These are phyloP conservation scores for Herpailurus yagouaroundi DNA, from an alignment of 2,113 vertebrate species.

Conservation along the genomic window DNA sequence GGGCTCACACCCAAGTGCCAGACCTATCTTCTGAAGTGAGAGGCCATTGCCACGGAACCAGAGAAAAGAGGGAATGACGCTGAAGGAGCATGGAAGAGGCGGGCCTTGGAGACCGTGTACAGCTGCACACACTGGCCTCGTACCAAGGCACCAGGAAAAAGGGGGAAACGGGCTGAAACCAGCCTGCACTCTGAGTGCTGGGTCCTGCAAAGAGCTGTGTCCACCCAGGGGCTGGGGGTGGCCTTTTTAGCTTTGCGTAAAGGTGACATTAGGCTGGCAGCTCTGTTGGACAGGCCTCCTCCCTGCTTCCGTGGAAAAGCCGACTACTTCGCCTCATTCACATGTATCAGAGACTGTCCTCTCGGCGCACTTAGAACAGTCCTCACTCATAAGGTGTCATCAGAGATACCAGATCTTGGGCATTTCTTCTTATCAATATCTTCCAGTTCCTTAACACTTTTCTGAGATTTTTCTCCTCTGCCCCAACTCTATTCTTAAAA, in stretches of 20 bases:
- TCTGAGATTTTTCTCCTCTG: background rate
- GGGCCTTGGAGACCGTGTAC: background rate
- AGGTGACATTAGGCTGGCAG: background rate
- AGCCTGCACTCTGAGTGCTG: background rate
- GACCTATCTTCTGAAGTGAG: background rate
- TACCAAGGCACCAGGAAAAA: background rate
- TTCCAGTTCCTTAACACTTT: background rate
- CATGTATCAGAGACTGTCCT: background rate
- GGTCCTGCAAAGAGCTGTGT: background rate
- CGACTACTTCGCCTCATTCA: background rate
- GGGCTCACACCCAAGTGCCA: background rate
- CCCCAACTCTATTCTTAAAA: background rate
- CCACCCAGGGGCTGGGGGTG: background rate
- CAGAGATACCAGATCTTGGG: background rate
- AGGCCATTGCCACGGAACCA: background rate
- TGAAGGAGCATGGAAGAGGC: background rate
- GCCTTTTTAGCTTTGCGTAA: background rate
- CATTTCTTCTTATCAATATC: background rate
- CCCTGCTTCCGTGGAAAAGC: background rate
- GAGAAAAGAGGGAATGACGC: background rate
- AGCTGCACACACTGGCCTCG: background rate
- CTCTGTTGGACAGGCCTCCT: background rate
- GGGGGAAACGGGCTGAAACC: background rate
- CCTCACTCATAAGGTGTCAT: background rate
- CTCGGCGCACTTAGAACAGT: background rate